A percentile compares a stretch with the other conserved stretches of the same genome.
Conservation (phyloP, 2,113 vertebrate species). For the Oxyruncus cristatus region DNA sequence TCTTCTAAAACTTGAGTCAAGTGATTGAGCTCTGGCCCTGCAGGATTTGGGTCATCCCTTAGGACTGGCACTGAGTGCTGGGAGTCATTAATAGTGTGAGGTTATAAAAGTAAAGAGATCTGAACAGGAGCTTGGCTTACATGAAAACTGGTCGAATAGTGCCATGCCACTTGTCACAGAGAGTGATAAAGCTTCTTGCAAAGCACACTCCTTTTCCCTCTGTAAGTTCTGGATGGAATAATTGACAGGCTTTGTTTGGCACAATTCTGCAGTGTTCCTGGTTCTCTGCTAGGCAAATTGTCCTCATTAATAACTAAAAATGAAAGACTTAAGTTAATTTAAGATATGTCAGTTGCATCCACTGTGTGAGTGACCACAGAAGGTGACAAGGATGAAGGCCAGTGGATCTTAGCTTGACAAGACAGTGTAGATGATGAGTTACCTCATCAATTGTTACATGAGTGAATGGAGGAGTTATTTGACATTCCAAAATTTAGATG, state of each 20-base stretch:
- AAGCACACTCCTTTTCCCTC: neutral
- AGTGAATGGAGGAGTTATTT: neutral
- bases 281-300: neutral
- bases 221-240: neutral
- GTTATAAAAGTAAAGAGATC: neutral
- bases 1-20: neutral
- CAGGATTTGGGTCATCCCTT: neutral
- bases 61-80: neutral
- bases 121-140: neutral
- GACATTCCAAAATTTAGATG: neutral
- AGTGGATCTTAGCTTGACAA: neutral
- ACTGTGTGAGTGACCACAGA: neutral
- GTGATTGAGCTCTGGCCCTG: neutral
- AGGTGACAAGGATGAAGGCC: neutral
- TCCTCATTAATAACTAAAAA: neutral
- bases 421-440: neutral
- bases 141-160: neutral
- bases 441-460: neutral
- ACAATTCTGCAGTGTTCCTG: neutral
- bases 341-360: neutral
- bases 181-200: neutral
- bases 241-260: neutral
- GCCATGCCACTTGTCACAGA: neutral
- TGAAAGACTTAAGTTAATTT: neutral
- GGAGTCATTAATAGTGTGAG: neutral